phyloP scores from a whole-genome alignment of 1,140 invertebrate genomes.

The Ectropis grisescens region DNA sequence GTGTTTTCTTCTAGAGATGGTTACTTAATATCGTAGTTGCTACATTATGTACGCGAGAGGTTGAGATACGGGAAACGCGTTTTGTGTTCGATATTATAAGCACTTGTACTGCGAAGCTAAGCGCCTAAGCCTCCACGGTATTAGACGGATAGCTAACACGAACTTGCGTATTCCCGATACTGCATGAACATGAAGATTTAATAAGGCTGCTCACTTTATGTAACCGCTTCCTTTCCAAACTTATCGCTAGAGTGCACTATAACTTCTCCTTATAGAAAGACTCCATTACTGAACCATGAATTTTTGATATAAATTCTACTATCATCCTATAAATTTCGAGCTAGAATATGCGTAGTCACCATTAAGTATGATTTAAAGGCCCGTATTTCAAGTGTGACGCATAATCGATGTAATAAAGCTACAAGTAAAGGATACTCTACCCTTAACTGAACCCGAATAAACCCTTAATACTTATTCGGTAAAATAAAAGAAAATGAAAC shows the following conservation, averaged over 20 bases:
- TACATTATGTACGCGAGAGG: neutral
- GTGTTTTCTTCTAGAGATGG: constrained; percentile 26
- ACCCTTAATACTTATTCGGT: too few species aligned
- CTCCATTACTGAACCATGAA: constrained; percentile 15
- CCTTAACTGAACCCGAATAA: too few species aligned
- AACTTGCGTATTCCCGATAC: constrained; percentile 7
- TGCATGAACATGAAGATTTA: constrained; percentile 7
- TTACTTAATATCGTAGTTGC: constrained; percentile 9
- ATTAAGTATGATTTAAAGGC: constrained; percentile 44
- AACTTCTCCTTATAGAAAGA: constrained; percentile 2
- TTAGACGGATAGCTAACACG: constrained; percentile 1
- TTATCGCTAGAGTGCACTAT: constrained; percentile 6
- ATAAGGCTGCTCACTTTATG: constrained; percentile 5
- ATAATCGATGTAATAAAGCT: constrained; percentile 31
- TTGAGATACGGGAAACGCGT: too few species aligned
- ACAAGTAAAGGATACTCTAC: constrained; percentile 11
- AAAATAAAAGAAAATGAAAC: too few species aligned
- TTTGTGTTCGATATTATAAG: too few species aligned
- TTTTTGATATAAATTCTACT: constrained; percentile 33
- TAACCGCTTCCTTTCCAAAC: constrained; percentile 5
- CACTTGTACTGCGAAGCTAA: too few species aligned
- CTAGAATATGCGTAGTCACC: constrained; percentile 43
- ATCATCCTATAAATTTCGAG: constrained; percentile 38
- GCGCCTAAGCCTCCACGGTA: too few species aligned
- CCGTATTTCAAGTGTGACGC: constrained; percentile 31